Percentiles rank a stretch among this genome's conserved stretches.
Conservation (phyloP, 1,140 invertebrate species). For the Trichoplusia ni region DNA sequence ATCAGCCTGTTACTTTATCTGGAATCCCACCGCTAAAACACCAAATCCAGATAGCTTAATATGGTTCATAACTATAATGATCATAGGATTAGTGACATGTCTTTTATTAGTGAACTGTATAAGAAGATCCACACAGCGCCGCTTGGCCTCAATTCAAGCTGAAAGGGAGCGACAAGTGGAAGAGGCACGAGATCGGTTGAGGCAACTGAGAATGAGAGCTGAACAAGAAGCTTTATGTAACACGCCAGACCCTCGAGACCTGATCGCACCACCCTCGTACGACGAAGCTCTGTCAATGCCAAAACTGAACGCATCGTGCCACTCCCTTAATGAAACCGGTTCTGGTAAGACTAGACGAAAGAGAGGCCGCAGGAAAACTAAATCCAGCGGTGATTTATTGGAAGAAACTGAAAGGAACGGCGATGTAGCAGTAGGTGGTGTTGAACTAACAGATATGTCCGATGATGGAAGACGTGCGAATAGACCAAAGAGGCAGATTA, state of each 20-base stretch:
- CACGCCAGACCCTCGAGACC: constrained; percentile 84
- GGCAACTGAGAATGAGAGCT: constrained; percentile 80
- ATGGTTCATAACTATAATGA: constrained; percentile 83
- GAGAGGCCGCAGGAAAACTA: constrained; percentile 77
- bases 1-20: constrained; percentile 83
- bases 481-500: constrained; percentile 59
- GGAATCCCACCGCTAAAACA: constrained; percentile 76
- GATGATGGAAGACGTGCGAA: constrained; percentile 48
- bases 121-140: constrained; percentile 81
- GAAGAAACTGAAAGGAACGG: constrained; percentile 75
- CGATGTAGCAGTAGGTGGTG: constrained; percentile 58
- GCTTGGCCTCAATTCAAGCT: constrained; percentile 81
- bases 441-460: constrained; percentile 54
- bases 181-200: constrained; percentile 77
- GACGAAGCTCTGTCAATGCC: constrained; percentile 88
- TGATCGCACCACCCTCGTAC: constrained; percentile 86
- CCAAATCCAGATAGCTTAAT: constrained; percentile 81
- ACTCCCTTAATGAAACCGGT: constrained; percentile 82
- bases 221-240: constrained; percentile 83
- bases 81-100: constrained; percentile 77
- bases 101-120: constrained; percentile 80
- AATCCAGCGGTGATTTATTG: constrained; percentile 78
- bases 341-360: constrained; percentile 74
- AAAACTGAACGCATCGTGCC: constrained; percentile 82
- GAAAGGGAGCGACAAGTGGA: constrained; percentile 83